These are phyloP conservation scores for Diadegma fenestrale DNA, from an alignment of 2,888 invertebrate genomes.

Conservation along the genomic window DNA sequence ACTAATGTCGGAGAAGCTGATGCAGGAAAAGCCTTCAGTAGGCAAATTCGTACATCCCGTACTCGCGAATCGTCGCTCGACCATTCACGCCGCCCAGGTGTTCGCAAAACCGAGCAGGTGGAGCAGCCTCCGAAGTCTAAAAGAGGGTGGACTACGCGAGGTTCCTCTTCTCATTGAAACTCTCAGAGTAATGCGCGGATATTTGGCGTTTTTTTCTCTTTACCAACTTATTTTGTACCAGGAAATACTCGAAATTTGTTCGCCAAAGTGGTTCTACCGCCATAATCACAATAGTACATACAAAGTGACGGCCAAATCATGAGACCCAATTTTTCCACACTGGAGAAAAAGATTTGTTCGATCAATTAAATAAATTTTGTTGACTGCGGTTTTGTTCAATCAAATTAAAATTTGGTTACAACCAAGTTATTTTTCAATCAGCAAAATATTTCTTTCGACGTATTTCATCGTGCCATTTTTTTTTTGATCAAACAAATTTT, in stretches of 20 bases:
- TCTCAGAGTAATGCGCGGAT: slow-evolving; percentile 71
- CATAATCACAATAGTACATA: no score
- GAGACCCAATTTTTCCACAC: no score
- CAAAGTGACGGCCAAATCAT: no score
- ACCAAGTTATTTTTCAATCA: no score
- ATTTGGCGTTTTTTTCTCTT: slow-evolving; percentile 23
- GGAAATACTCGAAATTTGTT: slow-evolving; percentile 33
- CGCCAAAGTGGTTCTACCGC: no score
- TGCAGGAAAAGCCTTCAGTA: slow-evolving; percentile 56
- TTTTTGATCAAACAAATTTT: no score
- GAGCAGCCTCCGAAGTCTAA: slow-evolving; percentile 80
- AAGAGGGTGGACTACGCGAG: slow-evolving; percentile 72
- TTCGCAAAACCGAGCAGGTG: slow-evolving; percentile 74
- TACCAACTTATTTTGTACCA: not conserved
- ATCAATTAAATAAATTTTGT: no score
- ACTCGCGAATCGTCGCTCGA: slow-evolving; percentile 74
- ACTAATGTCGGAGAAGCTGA: slow-evolving; percentile 60
- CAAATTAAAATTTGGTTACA: no score
- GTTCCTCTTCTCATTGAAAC: slow-evolving; percentile 74
- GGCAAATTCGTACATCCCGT: slow-evolving; percentile 69
- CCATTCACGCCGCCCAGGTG: slow-evolving; percentile 74
- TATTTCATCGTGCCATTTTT: no score
- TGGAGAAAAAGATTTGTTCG: no score
- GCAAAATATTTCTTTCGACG: no score
- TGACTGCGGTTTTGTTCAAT: no score